phyloP scores from a whole-genome alignment of 2,113 vertebrate genomes.

The Daphoenositta chrysoptera region DNA sequence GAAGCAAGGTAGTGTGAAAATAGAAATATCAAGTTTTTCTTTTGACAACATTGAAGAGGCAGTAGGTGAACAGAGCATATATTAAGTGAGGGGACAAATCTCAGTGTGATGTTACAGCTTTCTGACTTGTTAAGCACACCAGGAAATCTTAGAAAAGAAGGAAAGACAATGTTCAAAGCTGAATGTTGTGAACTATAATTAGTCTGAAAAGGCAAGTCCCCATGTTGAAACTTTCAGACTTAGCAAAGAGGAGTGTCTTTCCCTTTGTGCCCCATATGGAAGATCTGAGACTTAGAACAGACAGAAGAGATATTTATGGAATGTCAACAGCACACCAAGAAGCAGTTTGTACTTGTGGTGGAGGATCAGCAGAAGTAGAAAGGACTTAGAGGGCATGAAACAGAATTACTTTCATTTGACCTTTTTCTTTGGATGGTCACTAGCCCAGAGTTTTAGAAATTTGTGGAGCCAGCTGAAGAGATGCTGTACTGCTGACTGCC shows the following conservation, averaged over 20 bases:
- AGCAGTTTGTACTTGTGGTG: not conserved
- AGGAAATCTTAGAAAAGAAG: not conserved
- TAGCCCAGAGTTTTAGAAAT: not conserved
- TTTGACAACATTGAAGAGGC: not conserved
- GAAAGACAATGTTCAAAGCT: not conserved
- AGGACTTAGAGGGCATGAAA: not conserved
- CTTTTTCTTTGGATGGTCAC: not conserved
- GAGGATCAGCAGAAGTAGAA: not conserved
- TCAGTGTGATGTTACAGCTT: not conserved
- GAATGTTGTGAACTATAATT: not conserved
- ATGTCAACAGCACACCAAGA: not conserved
- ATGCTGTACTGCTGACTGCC: not conserved
- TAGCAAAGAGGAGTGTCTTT: not conserved
- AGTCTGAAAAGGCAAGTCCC: not conserved
- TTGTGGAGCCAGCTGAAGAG: not conserved
- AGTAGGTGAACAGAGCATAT: not conserved
- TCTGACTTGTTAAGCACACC: not conserved
- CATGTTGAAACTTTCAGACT: not conserved
- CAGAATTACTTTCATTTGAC: not conserved
- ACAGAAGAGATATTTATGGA: not conserved
- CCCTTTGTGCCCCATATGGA: not conserved
- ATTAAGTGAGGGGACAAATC: not conserved
- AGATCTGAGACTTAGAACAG: not conserved
- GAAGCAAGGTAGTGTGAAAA: not conserved
- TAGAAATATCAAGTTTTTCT: not conserved